Percentiles rank a stretch among this genome's conserved stretches.
phyloP scores from a whole-genome alignment of 2,888 invertebrate genomes.

The Cephalotes varians region DNA sequence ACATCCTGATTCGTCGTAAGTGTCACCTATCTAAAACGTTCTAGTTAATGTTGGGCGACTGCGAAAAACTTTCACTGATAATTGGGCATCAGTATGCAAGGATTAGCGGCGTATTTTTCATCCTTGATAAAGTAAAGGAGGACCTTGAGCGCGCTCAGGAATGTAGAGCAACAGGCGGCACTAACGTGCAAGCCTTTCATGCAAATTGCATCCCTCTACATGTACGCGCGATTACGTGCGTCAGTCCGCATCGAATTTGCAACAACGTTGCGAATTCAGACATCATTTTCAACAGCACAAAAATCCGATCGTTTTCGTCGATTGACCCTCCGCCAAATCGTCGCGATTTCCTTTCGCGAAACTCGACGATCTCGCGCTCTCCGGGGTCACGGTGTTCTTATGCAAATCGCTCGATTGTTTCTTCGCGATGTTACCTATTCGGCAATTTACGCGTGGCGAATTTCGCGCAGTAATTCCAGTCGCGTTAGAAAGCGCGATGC shows the following conservation, averaged over 20 bases:
- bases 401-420: slow-evolving; percentile 44
- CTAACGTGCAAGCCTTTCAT: slow-evolving; percentile 65
- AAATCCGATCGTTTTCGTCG: slow-evolving; percentile 50
- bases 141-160: slow-evolving; percentile 77
- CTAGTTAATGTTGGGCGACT: slow-evolving; percentile 22
- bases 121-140: slow-evolving; percentile 78
- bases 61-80: slow-evolving; percentile 67
- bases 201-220: slow-evolving; percentile 76
- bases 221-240: slow-evolving; percentile 35
- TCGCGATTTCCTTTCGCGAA: background rate
- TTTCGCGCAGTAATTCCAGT: slow-evolving; percentile 52
- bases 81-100: slow-evolving; percentile 58
- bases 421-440: slow-evolving; percentile 47
- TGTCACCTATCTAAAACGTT: background rate
- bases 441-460: slow-evolving; percentile 33
- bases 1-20: background rate
- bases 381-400: slow-evolving; percentile 52
- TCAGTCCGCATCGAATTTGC: slow-evolving; percentile 22
- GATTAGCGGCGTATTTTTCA: slow-evolving; percentile 70
- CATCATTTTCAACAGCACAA: slow-evolving; percentile 33
- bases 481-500: slow-evolving; percentile 24
- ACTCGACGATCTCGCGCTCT: background rate
- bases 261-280: background rate
- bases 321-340: slow-evolving; percentile 20
- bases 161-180: slow-evolving; percentile 78